Percentiles rank a stretch among this genome's conserved stretches.
phyloP scores from a whole-genome alignment of 1,140 invertebrate species.

The Dendroctonus valens region DNA sequence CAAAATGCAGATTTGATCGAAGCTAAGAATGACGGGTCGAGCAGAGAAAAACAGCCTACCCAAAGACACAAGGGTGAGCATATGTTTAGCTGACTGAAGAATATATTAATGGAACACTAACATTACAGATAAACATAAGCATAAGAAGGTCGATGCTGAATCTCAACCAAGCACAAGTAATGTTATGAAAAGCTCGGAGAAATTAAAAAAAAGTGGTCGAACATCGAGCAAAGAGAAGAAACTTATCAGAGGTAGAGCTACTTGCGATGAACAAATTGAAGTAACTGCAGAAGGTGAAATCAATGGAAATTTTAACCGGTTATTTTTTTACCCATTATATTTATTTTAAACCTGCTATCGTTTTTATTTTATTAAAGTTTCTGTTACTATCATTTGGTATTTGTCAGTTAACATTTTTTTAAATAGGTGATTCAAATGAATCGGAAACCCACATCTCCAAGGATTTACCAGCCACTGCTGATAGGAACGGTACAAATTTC shows the following conservation, averaged over 20 bases:
- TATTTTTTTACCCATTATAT: too few species aligned
- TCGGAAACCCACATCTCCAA: too few species aligned
- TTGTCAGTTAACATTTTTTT: too few species aligned
- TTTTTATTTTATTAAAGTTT: too few species aligned
- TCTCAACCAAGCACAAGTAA: slow-evolving; percentile 15
- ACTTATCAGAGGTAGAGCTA: slow-evolving; percentile 27
- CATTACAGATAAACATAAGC: slow-evolving; percentile 20
- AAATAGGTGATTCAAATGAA: too few species aligned
- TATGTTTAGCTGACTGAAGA: not conserved
- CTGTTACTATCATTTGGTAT: too few species aligned
- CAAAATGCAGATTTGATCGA: slow-evolving; percentile 7
- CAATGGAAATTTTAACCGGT: too few species aligned
- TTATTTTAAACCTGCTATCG: too few species aligned
- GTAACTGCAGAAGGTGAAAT: not conserved
- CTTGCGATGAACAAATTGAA: slow-evolving; percentile 33
- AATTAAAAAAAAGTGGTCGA: slow-evolving; percentile 19
- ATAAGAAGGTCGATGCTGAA: slow-evolving; percentile 9
- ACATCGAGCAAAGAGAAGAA: slow-evolving; percentile 36
- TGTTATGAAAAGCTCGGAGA: slow-evolving; percentile 12
- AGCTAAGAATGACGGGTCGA: not conserved
- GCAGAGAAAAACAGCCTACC: not conserved
- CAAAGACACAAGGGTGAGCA: slow-evolving; percentile 5
- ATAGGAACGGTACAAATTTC: too few species aligned
- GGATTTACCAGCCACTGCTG: too few species aligned
- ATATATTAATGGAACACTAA: too few species aligned